Conservation (phyloP, 2,888 invertebrate species). For the Parascotia fuliginaria region DNA sequence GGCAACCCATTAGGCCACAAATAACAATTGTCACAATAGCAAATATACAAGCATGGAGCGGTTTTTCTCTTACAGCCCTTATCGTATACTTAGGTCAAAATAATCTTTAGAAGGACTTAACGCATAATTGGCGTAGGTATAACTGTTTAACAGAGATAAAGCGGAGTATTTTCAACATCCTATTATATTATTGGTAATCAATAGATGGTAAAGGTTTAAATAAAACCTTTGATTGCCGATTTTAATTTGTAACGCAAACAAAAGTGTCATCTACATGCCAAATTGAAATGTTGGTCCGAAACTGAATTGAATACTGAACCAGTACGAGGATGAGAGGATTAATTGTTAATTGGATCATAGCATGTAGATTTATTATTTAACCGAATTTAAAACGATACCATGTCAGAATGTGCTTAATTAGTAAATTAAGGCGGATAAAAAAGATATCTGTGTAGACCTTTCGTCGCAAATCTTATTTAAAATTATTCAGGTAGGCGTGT, state of each 20-base stretch:
- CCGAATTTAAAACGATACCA: slow-evolving; percentile 60
- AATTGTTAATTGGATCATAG: slow-evolving; percentile 77
- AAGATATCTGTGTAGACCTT: slow-evolving; percentile 27
- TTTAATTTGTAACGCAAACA: slow-evolving; percentile 70
- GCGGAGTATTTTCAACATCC: no score
- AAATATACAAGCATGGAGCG: no score
- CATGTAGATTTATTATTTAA: slow-evolving; percentile 68
- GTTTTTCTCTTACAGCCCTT: no score
- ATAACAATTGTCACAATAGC: no score
- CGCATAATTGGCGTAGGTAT: no score
- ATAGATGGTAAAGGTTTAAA: slow-evolving; percentile 48
- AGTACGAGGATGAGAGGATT: slow-evolving; percentile 64
- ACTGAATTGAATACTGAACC: slow-evolving; percentile 69
- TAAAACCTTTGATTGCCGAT: slow-evolving; percentile 65
- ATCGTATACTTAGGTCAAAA: no score
- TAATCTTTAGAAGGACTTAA: no score
- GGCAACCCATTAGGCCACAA: no score
- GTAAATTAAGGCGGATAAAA: slow-evolving; percentile 50
- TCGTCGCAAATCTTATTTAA: slow-evolving; percentile 6
- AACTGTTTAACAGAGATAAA: no score
- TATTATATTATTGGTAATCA: slow-evolving; percentile 26
- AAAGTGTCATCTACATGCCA: slow-evolving; percentile 65
- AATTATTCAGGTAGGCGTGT: slow-evolving; percentile 17
- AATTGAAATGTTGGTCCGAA: slow-evolving; percentile 69
- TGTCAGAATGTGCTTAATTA: slow-evolving; percentile 58